Base-by-base conservation (phyloP, 2,888 invertebrate species). In the Pseudococcus viburni region DNA sequence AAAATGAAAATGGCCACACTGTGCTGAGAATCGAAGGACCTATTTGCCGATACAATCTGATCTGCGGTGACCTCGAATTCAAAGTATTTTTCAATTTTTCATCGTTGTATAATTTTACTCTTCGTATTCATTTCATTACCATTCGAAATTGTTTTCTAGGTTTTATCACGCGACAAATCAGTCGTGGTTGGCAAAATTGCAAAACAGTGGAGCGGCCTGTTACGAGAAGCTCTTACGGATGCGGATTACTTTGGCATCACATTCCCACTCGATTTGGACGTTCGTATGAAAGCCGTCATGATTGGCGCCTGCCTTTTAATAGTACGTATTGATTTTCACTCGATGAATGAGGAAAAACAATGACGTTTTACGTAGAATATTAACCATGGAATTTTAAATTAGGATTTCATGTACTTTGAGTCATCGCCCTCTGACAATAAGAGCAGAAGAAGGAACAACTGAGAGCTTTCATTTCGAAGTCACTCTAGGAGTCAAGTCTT, bases 201-300 rank as follows among this genome's bases (percentile, higher is more conserved):
- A 0, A 98, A 98, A 91, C 95, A 96, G 91, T 98, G 97, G 97
- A 94, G 96, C 0, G 97, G 97, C 0, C 91, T 97, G 83, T 93
- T 94, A 0, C 94, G 96, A 89, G 97, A 97, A 92, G 92, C 94
- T 89, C 97, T 97, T 91, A 96, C 97, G 0, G 96, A 97, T 92
- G 93, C 96, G 0, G 97, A 98, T 92, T 95, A 95, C 92, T 98
- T 98, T 92, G 97, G 97, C 39, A 95, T 98, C 89, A 94, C 94
- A n/a, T 98, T 98, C 92, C 98, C 98, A 0, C 93, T 95, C 93
- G 97, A 98, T 92, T 92, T 98, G 91, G 97, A 97, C 91, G 96
- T 96, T 77, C 94, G 95, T 91, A 95, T 96, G 93, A 96, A 96
- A 91, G 96, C 96, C 0, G 95, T 95, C 7, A 93, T 96, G 91